Evolutionary conservation across 1,140 invertebrate species (phyloP).

Genomic region (Chionoecetes opilio): DNA sequence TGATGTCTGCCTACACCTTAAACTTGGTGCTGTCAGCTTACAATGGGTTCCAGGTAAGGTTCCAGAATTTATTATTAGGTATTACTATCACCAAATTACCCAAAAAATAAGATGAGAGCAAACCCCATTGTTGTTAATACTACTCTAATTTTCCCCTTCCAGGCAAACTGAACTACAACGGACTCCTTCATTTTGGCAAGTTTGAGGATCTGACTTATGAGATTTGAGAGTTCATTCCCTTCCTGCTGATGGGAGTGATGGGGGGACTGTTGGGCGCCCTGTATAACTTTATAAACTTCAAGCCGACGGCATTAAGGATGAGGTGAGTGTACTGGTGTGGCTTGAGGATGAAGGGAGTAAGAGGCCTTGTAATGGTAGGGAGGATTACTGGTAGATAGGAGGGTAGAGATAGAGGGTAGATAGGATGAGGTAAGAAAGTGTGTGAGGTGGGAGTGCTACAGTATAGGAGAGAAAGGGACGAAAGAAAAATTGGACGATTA

Average conservation of each 20-base stretch:
- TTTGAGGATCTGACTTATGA: conserved; percentile 95
- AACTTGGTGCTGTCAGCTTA: conserved; percentile 96
- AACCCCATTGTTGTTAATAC: no score
- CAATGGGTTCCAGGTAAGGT: conserved; percentile 92
- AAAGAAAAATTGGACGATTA: no score
- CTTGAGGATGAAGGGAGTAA: no score
- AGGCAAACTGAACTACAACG: conserved; percentile 84
- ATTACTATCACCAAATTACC: no score
- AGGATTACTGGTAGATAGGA: neutral
- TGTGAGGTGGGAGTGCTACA: no score
- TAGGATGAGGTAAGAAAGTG: no score
- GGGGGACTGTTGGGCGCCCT: conserved; percentile 96
- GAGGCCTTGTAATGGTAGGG: no score
- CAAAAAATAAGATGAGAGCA: no score
- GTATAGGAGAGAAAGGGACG: no score
- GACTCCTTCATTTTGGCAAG: conserved; percentile 98
- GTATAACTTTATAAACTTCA: conserved; percentile 97
- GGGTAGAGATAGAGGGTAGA: no score
- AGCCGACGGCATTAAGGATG: conserved; percentile 93
- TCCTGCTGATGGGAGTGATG: conserved; percentile 94
- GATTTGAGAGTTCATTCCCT: conserved; percentile 95
- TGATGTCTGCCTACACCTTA: conserved; percentile 97
- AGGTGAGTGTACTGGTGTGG: conserved; percentile 85
- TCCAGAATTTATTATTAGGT: no score
- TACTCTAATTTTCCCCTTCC: neutral